Evolutionary conservation across 2,113 vertebrate species (phyloP).

Genomic region (Cyprinodon tularosa): DNA sequence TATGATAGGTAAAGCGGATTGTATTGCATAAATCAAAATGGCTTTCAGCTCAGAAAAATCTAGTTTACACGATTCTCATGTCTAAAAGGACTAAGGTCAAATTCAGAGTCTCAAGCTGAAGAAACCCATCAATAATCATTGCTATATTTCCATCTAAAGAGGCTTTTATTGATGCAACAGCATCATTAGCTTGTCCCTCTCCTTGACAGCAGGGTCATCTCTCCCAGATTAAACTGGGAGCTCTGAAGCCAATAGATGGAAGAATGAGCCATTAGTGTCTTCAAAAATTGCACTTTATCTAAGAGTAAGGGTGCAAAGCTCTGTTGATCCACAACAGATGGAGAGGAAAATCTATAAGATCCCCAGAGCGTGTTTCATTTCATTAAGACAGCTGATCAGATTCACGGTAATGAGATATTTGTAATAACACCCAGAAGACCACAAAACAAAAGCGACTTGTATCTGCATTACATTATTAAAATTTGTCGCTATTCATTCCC

Average conservation of each 20-base stretch:
- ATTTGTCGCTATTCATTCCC: conserved; percentile 3
- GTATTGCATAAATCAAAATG: not conserved
- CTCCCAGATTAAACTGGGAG: not conserved
- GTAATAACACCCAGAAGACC: not conserved
- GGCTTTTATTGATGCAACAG: not conserved
- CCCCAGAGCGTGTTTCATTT: not conserved
- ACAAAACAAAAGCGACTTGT: not conserved
- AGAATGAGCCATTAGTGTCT: conserved; percentile 10
- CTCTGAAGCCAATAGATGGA: not conserved
- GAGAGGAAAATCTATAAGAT: not conserved
- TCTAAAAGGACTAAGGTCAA: not conserved
- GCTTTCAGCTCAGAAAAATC: not conserved
- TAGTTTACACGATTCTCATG: not conserved
- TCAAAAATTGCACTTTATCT: conserved; percentile 2
- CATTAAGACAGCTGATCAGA: not conserved
- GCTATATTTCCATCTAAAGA: not conserved
- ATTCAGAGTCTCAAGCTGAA: not conserved
- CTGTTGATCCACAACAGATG: not conserved
- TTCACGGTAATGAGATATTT: not conserved
- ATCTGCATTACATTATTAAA: not conserved
- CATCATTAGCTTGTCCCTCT: not conserved
- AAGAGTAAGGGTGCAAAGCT: not conserved
- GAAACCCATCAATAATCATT: not conserved
- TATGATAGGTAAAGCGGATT: not conserved
- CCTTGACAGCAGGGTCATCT: not conserved